Percentiles rank a stretch among this genome's conserved stretches.
Conservation (phyloP, 2,797 vertebrate genomes). For the Antrozous pallidus region DNA sequence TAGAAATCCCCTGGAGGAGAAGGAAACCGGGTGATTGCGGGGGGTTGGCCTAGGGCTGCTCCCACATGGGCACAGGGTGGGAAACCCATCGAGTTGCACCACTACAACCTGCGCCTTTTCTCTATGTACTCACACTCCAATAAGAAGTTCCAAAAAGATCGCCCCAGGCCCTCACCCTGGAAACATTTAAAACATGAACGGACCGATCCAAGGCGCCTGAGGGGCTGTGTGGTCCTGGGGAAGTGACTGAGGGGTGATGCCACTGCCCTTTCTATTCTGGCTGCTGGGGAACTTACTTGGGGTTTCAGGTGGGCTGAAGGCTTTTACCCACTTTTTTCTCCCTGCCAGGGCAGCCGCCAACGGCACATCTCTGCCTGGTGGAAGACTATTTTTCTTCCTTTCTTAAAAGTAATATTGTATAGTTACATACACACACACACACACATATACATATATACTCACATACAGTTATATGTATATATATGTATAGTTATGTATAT, state of each 20-base stretch:
- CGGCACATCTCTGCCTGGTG: background rate
- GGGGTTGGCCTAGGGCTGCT: background rate
- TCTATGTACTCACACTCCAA: background rate
- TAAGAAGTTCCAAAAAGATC: background rate
- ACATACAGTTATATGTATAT: no score
- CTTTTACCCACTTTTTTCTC: no score
- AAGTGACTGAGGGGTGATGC: background rate
- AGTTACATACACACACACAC: no score
- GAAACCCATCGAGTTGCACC: accelerated
- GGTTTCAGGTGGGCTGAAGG: background rate
- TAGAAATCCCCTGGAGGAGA: background rate
- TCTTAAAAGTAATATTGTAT: background rate
- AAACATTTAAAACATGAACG: background rate
- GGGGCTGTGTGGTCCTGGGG: background rate
- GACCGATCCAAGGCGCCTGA: accelerated
- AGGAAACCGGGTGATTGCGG: background rate
- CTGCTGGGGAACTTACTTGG: background rate
- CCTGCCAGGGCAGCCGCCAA: background rate
- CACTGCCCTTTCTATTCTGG: background rate
- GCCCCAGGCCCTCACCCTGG: background rate
- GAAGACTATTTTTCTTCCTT: background rate
- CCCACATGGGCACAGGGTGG: accelerated
- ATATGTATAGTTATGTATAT: no score
- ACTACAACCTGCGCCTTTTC: background rate
- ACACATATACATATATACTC: no score